A percentile compares a stretch with the other conserved stretches of the same genome.
Evolutionary conservation across 2,797 vertebrate species (phyloP).

Genomic region (Pagetopsis macropterus): DNA sequence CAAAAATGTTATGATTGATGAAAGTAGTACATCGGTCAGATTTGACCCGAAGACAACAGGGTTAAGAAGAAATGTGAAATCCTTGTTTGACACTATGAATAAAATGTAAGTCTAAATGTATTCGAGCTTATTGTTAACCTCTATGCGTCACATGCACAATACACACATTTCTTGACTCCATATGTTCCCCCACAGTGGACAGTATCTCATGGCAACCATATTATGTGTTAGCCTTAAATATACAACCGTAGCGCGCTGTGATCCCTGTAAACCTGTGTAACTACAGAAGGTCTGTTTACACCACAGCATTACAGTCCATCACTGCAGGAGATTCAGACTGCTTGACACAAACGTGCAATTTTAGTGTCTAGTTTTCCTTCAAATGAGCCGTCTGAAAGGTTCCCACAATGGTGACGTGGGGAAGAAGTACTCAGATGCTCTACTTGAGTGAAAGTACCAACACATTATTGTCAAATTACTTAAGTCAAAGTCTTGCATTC

Average conservation of each 20-base stretch:
- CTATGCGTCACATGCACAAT: too few species aligned
- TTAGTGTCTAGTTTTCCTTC: conserved; percentile 18
- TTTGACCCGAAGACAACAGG: too few species aligned
- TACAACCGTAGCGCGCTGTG: background rate
- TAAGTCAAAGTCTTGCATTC: too few species aligned
- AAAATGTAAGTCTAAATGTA: too few species aligned
- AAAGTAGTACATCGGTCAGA: too few species aligned
- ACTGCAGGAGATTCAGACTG: conserved; percentile 7
- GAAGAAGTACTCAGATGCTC: too few species aligned
- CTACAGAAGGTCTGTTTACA: conserved; percentile 29
- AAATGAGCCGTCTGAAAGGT: conserved; percentile 6
- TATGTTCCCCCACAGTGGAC: background rate
- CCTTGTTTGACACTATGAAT: too few species aligned
- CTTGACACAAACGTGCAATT: conserved; percentile 29
- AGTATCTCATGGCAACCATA: background rate
- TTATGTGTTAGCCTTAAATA: conserved; percentile 27
- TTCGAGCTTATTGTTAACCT: too few species aligned
- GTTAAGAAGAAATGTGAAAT: too few species aligned
- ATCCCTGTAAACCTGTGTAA: conserved; percentile 14
- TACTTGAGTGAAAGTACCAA: too few species aligned
- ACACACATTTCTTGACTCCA: background rate
- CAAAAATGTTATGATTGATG: too few species aligned
- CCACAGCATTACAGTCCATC: conserved; percentile 36
- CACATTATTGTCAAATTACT: too few species aligned
- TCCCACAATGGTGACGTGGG: conserved; percentile 1